Conservation (phyloP, 2,888 invertebrate species). For the Theristus sp. region DNA sequence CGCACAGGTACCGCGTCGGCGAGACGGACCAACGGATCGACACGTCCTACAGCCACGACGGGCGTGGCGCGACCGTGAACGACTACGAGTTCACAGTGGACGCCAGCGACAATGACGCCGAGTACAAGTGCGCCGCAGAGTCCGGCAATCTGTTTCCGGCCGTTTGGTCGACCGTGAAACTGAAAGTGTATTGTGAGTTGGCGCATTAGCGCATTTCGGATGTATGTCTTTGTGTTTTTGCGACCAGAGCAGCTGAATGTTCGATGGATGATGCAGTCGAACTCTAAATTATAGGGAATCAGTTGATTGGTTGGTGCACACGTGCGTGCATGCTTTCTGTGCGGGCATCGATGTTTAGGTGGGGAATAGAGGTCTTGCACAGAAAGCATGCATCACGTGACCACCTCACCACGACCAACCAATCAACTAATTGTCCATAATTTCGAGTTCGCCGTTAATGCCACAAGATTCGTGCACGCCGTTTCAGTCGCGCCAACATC, state of each 20-base stretch:
- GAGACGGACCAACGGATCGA: neutral
- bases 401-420: too few species aligned
- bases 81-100: constrained; percentile 70
- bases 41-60: neutral
- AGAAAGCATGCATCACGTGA: too few species aligned
- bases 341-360: too few species aligned
- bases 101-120: constrained; percentile 75
- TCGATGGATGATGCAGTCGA: too few species aligned
- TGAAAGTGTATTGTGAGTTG: constrained; percentile 83
- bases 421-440: too few species aligned
- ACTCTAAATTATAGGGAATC: too few species aligned
- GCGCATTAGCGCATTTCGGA: too few species aligned
- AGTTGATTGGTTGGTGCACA: too few species aligned
- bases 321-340: constrained; percentile 1
- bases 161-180: constrained; percentile 60
- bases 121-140: constrained; percentile 82
- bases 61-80: constrained; percentile 31
- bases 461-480: too few species aligned
- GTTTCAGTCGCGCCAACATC: constrained; percentile 29
- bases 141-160: constrained; percentile 67
- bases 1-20: neutral
- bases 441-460: too few species aligned
- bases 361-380: too few species aligned
- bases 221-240: neutral
- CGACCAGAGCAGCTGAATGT: too few species aligned